Conservation (phyloP, 2,113 vertebrate species). For the Oncorhynchus masou region DNA sequence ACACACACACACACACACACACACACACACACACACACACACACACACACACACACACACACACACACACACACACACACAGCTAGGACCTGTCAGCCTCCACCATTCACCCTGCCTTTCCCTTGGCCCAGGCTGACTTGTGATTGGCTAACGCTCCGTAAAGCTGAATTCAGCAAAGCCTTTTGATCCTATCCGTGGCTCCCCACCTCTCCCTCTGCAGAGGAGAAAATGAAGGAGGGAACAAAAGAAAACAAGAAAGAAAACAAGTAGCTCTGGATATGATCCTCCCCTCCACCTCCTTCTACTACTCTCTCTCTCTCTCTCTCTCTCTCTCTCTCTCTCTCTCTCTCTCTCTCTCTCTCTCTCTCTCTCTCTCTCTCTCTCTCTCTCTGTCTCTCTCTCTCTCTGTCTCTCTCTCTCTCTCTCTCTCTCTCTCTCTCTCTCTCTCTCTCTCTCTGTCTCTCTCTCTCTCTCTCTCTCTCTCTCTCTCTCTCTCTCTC, state of each 20-base stretch:
- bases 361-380: no score
- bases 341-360: no score
- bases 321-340: no score
- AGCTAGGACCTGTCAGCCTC: constrained; percentile 40
- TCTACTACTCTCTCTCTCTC: background rate
- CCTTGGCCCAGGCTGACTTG: constrained; percentile 25
- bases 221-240: constrained; percentile 25
- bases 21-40: constrained; percentile 10
- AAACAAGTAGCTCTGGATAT: background rate
- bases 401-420: no score
- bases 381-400: no score
- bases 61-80: constrained; percentile 17
- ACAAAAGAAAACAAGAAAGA: background rate
- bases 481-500: no score
- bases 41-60: constrained; percentile 14
- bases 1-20: background rate
- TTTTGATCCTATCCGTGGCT: background rate
- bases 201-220: constrained; percentile 26
- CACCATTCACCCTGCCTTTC: constrained; percentile 43
- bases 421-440: no score
- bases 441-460: no score
- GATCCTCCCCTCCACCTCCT: constrained; percentile 6
- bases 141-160: constrained; percentile 46
- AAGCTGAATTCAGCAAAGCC: constrained; percentile 26
- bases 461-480: no score